These are phyloP conservation scores for Phymatocera aterrima DNA, from an alignment of 2,888 invertebrate genomes.

Conservation along the genomic window DNA sequence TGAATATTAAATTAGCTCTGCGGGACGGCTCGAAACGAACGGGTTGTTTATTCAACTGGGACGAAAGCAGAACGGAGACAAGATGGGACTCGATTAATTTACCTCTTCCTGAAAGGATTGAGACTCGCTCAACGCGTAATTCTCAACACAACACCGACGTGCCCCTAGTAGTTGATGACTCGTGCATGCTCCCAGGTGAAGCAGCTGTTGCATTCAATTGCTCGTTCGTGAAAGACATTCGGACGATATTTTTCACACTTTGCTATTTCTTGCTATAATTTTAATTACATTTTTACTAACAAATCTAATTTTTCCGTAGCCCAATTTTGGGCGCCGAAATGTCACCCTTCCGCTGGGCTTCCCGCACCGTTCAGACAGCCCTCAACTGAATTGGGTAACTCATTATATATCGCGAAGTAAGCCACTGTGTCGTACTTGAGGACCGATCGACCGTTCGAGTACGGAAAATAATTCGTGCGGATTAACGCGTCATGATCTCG, in stretches of 20 bases:
- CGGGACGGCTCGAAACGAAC: constrained; percentile 33
- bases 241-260: too few species aligned
- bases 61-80: constrained; percentile 28
- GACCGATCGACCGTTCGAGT: neutral
- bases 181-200: neutral
- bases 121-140: neutral
- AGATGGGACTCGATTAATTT: constrained; percentile 32
- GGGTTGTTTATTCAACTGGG: constrained; percentile 37
- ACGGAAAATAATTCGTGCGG: neutral
- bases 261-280: too few species aligned
- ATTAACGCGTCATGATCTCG: neutral
- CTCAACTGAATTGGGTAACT: too few species aligned
- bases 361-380: too few species aligned
- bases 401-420: too few species aligned
- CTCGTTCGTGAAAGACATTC: too few species aligned
- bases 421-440: too few species aligned
- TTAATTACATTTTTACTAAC: too few species aligned
- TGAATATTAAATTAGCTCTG: constrained; percentile 39
- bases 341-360: too few species aligned
- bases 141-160: neutral
- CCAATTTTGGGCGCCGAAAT: too few species aligned
- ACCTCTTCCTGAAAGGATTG: neutral
- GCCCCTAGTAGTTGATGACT: neutral
- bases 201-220: too few species aligned
- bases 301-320: too few species aligned